Evolutionary conservation across 2,797 vertebrate genomes (phyloP).

Genomic region (Brachymystax lenok): DNA sequence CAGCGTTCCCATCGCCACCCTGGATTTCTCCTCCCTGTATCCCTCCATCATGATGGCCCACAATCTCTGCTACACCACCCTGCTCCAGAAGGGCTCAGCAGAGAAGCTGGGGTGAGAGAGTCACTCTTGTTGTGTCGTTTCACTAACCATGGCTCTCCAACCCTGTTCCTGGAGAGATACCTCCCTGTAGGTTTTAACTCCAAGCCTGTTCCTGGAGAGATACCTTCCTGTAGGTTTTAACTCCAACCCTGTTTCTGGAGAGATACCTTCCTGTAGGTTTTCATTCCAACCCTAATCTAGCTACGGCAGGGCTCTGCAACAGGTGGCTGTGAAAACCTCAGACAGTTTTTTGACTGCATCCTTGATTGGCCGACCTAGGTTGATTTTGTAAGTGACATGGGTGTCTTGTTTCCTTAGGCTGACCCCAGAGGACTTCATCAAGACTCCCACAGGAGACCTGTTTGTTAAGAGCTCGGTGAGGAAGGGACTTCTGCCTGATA

Average conservation of each 20-base stretch:
- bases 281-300: neutral
- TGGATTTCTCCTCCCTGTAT: constrained; percentile 94
- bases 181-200: neutral
- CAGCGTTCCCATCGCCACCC: constrained; percentile 84
- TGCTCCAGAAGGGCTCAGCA: constrained; percentile 79
- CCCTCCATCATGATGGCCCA: constrained; percentile 97
- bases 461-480: constrained; percentile 87
- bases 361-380: neutral
- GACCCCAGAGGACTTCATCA: constrained; percentile 85
- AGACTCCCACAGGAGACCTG: constrained; percentile 85
- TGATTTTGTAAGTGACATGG: constrained; percentile 1
- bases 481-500: constrained; percentile 91
- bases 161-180: neutral
- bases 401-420: constrained; percentile 67
- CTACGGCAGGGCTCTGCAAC: neutral
- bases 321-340: neutral
- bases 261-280: too few species aligned
- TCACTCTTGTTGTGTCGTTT: neutral
- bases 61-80: constrained; percentile 91
- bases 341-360: neutral
- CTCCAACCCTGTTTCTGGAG: too few species aligned
- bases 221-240: too few species aligned
- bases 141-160: neutral
- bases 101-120: constrained; percentile 76
- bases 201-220: neutral